Base-by-base conservation (phyloP, 1,140 invertebrate genomes). In the Caenorhabditis latens region DNA sequence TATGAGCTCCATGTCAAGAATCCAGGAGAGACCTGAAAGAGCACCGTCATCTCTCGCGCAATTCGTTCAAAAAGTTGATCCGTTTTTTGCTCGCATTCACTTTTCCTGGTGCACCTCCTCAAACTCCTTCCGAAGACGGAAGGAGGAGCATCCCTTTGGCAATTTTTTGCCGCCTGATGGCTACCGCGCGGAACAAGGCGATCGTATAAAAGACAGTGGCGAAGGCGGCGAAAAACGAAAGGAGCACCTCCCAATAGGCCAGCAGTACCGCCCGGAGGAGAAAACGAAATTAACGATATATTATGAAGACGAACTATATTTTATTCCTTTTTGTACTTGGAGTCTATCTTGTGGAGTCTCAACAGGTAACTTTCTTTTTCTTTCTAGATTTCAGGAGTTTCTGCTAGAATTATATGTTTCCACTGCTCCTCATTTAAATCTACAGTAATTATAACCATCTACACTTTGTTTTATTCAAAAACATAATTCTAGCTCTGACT, bases 91-190 rank as follows among this genome's bases (percentile, higher is more conserved):
- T 46, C n/a, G n/a, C 46, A 42, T 79, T 53, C 71, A 24, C 40
- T 50, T 24, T 79, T 53, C 50, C 50, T 53, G 50, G 50, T 53
- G 50, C 50, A 53, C 16, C 50, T 53, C 16, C 16, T 53, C 32
- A 0, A 32, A 32, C 55, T 58, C 14, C 61, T 63, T 24, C 24
- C 61, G 50, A 53, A 11, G 50, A 53, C 46, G 71, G 46, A 79
- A 79, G 71, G 71, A 79, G 71, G 71, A 79, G 71, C 71, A 79
- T 79, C 71, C 46, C 46, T 8, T 16, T 58, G 55, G 55, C 43
- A 50, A 46, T 79, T 79, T 79, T 79, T 79, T 79, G 46, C 71
- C 71, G 71, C 71, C 71, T 79, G 46, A 79, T 79, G 71, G 71
- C 71, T 79, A 79, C 46, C 71, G 71, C 43, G 65, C 43, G 71